phyloP scores from a whole-genome alignment of 2,888 invertebrate genomes.

The Rotaria socialis region DNA sequence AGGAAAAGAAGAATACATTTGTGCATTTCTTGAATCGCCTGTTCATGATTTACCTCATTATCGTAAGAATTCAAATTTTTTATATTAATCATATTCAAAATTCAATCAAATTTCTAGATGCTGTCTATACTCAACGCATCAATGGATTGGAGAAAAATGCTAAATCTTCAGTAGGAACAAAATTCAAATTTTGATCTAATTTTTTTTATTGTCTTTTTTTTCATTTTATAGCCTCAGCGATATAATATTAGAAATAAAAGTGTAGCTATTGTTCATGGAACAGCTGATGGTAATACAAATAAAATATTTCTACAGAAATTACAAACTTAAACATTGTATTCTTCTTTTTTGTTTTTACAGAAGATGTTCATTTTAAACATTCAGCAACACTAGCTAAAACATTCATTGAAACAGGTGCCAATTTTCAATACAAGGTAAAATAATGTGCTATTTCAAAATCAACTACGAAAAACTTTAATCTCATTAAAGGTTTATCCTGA shows the following conservation, averaged over 20 bases:
- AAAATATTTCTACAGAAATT: background rate
- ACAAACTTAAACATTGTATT: background rate
- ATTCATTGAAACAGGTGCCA: background rate
- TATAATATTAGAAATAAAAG: background rate
- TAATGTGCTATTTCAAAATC: too few relatives aligned
- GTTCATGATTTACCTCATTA: background rate
- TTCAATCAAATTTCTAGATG: background rate
- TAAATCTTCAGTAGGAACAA: background rate
- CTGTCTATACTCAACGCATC: constrained; percentile 2
- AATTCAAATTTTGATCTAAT: too few relatives aligned
- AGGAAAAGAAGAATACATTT: background rate
- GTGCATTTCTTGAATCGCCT: constrained; percentile 24
- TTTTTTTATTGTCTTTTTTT: too few relatives aligned
- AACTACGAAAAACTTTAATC: too few relatives aligned
- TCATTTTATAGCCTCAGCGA: background rate
- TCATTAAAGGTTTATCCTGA: constrained; percentile 16
- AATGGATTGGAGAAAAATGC: background rate
- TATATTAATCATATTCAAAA: background rate
- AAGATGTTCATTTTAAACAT: constrained; percentile 28
- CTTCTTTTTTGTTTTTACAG: background rate
- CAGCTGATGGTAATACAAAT: background rate
- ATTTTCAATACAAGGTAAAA: constrained; percentile 15
- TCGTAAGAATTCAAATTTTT: background rate
- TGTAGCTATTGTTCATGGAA: constrained; percentile 31
- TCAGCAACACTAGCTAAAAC: constrained; percentile 4